Base-by-base conservation (phyloP, 2,797 vertebrate genomes). In the Linurgus olivaceus region DNA sequence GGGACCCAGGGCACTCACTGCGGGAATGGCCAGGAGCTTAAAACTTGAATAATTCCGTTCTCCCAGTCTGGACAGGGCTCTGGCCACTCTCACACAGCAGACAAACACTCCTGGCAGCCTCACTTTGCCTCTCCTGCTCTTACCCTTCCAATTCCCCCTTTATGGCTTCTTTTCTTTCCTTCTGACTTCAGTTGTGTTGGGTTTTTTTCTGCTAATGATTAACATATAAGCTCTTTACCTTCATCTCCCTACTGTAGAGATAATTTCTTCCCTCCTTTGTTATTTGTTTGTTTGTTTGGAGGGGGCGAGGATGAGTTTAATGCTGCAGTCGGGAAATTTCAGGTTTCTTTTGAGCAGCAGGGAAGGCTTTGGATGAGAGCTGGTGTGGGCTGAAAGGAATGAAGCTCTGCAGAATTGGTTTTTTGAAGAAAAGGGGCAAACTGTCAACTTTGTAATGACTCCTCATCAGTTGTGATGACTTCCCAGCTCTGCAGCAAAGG, bases 351-450 rank as follows among this genome's bases (percentile, higher is more conserved):
- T 0, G 11, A 93, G 82, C 91, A 81, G 86, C 25, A n/a, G 88
- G 79, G 85, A 84, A 94, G 63, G 54, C 4, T 62, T 71, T 2
- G 8, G 65, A 35, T 82, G 62, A 44, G 51, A 75, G 40, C 18
- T 1, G 0, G 91, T 54, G 68, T 74, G 79, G 73, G 70, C 55
- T 89, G 93, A 52, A 84, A 79, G 51, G 63, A 88, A 81, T 0
- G 10, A 57, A 80, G 52, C 51, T 78, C 66, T 51, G 68, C 65
- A 24, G 66, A 85, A 59, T 4, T 50, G 8, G 4, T 66, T 88
- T 90, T 84, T 50, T 84, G 35, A 95, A 90, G 77, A 79, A 73
- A 90, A 91, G 95, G 84, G 90, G 50, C 37, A 79, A 95, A 91
- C 89, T 86, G 75, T 96, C 88, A 90, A 89, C 85, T 96, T 95